Conservation (phyloP, 2,888 invertebrate genomes). For the Leptothorax acervorum region DNA sequence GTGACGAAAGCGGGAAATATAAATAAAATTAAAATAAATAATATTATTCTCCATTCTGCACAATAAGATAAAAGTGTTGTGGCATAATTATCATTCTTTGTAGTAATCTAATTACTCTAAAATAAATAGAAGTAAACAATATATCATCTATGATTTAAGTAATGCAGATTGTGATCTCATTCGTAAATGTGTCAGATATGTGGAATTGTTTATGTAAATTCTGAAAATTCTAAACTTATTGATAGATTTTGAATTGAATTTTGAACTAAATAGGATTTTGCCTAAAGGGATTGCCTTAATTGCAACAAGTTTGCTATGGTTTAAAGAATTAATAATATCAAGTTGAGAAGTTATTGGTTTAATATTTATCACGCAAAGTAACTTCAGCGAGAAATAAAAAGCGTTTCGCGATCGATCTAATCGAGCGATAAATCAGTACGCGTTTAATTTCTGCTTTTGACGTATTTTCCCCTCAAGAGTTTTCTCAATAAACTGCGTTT, state of each 20-base stretch:
- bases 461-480: slow-evolving; percentile 33
- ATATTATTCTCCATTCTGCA: neutral
- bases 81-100: neutral
- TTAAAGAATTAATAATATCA: neutral
- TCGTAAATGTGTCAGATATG: neutral
- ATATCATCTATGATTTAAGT: slow-evolving; percentile 1
- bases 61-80: neutral
- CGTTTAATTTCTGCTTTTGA: slow-evolving; percentile 41
- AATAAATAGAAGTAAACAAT: slow-evolving; percentile 12
- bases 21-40: neutral
- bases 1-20: neutral
- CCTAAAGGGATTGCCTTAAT: slow-evolving; percentile 23
- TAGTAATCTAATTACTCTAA: neutral
- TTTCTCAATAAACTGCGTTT: slow-evolving; percentile 20
- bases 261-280: neutral
- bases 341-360: neutral
- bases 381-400: slow-evolving; percentile 1
- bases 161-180: neutral
- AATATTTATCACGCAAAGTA: neutral
- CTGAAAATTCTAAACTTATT: neutral
- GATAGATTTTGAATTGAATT: neutral
- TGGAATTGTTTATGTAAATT: slow-evolving; percentile 23
- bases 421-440: slow-evolving; percentile 19
- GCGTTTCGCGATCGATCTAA: neutral
- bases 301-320: neutral